Evolutionary conservation across 2,888 invertebrate species (phyloP).

Genomic region (Aethes cnicana): DNA sequence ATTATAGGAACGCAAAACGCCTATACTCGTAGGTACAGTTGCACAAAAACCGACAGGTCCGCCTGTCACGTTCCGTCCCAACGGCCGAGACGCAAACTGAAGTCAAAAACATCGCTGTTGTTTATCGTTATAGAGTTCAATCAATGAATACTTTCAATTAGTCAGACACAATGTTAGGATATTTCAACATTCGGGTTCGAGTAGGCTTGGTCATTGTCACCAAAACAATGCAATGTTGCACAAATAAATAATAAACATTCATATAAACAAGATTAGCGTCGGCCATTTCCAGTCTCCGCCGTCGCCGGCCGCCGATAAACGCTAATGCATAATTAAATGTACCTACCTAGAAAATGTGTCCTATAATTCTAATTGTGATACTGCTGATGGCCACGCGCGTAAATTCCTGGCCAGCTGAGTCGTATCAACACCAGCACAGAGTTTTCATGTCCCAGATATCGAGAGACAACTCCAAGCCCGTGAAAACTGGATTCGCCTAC

Average conservation of each 20-base stretch:
- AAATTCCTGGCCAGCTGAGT: slow-evolving; percentile 43
- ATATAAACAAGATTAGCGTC: slow-evolving; percentile 61
- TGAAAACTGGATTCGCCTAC: slow-evolving; percentile 47
- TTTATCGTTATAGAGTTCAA: slow-evolving; percentile 8
- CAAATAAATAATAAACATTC: slow-evolving; percentile 57
- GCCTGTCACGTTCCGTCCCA: too few relatives aligned
- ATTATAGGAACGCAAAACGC: too few relatives aligned
- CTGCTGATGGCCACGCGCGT: slow-evolving; percentile 50
- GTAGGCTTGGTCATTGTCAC: slow-evolving; percentile 56
- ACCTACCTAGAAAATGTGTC: slow-evolving; percentile 53
- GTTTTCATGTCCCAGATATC: slow-evolving; percentile 47
- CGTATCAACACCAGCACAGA: slow-evolving; percentile 46
- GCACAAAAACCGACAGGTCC: too few relatives aligned
- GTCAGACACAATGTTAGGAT: slow-evolving; percentile 52
- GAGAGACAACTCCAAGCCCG: slow-evolving; percentile 45
- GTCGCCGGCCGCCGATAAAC: slow-evolving; percentile 42
- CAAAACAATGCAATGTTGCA: slow-evolving; percentile 54
- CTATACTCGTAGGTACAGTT: too few relatives aligned
- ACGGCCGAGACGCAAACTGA: background rate
- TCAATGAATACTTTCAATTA: slow-evolving; percentile 31
- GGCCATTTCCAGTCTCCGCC: slow-evolving; percentile 56
- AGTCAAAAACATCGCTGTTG: slow-evolving; percentile 5
- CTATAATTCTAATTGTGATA: slow-evolving; percentile 45
- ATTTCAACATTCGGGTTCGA: slow-evolving; percentile 52
- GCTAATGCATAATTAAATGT: slow-evolving; percentile 41